Percentiles rank a stretch among this genome's conserved stretches.
Evolutionary conservation across 2,113 vertebrate genomes (phyloP).

Genomic region (Axis porcinus): DNA sequence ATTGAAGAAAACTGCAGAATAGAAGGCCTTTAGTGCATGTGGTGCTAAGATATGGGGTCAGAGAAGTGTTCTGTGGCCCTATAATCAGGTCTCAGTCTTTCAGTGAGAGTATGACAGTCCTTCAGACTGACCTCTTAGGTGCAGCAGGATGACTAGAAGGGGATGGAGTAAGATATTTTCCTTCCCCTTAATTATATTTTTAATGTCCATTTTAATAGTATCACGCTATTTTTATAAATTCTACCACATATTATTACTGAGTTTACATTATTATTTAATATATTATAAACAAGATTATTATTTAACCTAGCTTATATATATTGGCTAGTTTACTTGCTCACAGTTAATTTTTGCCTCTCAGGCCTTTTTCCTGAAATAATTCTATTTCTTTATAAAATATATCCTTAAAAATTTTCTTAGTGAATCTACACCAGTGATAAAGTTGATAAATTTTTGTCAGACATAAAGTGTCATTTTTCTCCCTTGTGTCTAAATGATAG

Average conservation of each 20-base stretch:
- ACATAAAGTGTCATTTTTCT: neutral
- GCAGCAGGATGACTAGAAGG: accelerated
- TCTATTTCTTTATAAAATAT: neutral
- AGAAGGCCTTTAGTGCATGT: neutral
- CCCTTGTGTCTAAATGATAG: neutral
- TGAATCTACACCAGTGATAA: neutral
- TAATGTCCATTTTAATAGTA: neutral
- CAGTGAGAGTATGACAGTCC: neutral
- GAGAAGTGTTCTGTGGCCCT: accelerated
- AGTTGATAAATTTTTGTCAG: neutral
- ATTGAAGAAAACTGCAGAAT: neutral
- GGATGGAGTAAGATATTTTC: neutral
- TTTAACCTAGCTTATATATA: neutral
- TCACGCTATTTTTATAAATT: neutral
- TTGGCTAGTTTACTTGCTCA: neutral
- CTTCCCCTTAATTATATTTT: neutral
- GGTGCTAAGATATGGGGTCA: neutral
- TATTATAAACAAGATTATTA: neutral
- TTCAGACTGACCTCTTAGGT: neutral
- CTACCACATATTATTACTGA: neutral
- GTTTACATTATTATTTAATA: neutral
- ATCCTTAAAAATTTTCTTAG: neutral
- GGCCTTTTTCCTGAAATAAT: neutral
- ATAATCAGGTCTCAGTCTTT: neutral
- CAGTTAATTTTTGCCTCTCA: neutral